Conservation (phyloP, 2,113 vertebrate genomes). For the Saimiri boliviensis region DNA sequence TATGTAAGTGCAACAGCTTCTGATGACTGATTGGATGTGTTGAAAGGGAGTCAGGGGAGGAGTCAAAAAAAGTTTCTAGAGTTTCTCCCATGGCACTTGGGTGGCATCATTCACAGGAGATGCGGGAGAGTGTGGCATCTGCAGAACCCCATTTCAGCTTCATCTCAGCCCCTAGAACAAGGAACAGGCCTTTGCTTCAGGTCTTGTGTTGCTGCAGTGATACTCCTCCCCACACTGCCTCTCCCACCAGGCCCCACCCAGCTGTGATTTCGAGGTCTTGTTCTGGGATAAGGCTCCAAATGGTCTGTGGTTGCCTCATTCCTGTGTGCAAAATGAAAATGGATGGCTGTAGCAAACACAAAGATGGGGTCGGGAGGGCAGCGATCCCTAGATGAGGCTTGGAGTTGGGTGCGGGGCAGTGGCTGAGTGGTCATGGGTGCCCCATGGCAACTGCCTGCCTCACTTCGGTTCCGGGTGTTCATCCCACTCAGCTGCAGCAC, state of each 20-base stretch:
- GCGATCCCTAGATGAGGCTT: no score
- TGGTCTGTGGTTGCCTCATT: not conserved
- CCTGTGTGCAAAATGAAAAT: not conserved
- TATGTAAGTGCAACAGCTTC: not conserved
- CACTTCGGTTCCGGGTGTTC: accelerated
- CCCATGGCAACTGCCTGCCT: accelerated
- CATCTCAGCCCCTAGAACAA: not conserved
- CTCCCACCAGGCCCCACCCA: not conserved
- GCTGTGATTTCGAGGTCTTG: not conserved
- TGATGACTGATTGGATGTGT: not conserved
- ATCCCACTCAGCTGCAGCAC: not conserved
- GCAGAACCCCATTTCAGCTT: not conserved
- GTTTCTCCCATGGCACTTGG: not conserved
- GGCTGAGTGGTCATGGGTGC: accelerated
- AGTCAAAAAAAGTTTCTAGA: not conserved
- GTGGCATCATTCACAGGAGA: not conserved
- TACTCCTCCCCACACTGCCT: not conserved
- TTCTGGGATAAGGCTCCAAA: not conserved
- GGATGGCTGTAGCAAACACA: accelerated
- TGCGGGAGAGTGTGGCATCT: not conserved
- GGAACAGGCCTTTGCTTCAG: not conserved
- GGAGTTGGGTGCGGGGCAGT: accelerated
- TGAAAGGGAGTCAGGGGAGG: not conserved
- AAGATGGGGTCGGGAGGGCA: not conserved
- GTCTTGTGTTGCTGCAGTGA: not conserved